Percentiles rank a stretch among this genome's conserved stretches.
Evolutionary conservation across 2,797 vertebrate genomes (phyloP).

Genomic region (Enteromius radiatus): DNA sequence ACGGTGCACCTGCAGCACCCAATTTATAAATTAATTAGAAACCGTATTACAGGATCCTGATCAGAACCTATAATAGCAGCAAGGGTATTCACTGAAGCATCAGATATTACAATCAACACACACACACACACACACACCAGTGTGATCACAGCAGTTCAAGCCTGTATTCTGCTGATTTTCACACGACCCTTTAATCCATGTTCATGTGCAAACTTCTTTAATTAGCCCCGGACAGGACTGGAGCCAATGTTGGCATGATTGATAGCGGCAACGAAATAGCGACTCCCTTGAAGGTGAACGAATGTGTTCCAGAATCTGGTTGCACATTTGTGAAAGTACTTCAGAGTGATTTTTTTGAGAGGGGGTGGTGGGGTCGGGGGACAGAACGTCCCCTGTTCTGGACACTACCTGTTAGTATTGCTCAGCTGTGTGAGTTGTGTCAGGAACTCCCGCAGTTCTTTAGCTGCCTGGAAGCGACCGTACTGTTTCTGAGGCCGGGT

Average conservation of each 20-base stretch:
- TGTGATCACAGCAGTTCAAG: slow-evolving; percentile 15
- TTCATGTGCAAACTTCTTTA: slow-evolving; percentile 55
- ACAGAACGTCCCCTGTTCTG: neutral
- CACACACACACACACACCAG: neutral
- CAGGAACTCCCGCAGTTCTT: slow-evolving; percentile 93
- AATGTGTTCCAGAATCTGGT: neutral
- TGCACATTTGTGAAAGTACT: slow-evolving; percentile 8
- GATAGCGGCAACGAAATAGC: slow-evolving; percentile 17
- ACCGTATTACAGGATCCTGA: slow-evolving; percentile 40
- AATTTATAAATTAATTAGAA: slow-evolving; percentile 54
- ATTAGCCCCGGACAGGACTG: slow-evolving; percentile 38
- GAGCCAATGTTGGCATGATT: slow-evolving; percentile 41
- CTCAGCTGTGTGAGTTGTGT: slow-evolving; percentile 79
- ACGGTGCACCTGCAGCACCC: slow-evolving; percentile 2
- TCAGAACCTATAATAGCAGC: slow-evolving; percentile 29
- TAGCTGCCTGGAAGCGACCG: slow-evolving; percentile 93
- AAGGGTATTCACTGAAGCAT: slow-evolving; percentile 31
- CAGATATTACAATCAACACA: slow-evolving; percentile 36
- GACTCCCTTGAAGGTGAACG: slow-evolving; percentile 3
- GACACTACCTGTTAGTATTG: slow-evolving; percentile 58
- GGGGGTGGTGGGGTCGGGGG: neutral
- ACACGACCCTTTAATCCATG: slow-evolving; percentile 43
- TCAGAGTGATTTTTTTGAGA: neutral
- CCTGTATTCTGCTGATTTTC: slow-evolving; percentile 33
- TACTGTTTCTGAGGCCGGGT: slow-evolving; percentile 93